Conservation (phyloP, 2,113 vertebrate species). For the Struthio camelus region DNA sequence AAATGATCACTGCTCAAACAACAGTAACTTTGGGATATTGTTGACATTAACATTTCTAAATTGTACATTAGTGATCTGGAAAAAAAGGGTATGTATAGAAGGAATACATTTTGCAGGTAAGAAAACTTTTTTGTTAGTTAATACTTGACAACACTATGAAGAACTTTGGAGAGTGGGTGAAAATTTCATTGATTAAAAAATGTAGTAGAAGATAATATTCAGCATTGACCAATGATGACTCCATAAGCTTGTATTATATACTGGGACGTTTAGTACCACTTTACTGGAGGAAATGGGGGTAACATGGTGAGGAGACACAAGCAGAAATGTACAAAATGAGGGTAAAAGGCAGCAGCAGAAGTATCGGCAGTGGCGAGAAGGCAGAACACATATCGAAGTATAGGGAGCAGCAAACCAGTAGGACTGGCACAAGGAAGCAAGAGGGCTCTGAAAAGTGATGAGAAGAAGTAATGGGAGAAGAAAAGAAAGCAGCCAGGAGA, state of each 20-base stretch:
- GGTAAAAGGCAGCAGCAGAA: neutral
- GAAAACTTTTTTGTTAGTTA: neutral
- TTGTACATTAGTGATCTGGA: neutral
- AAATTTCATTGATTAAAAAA: neutral
- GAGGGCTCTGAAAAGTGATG: neutral
- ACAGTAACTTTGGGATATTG: neutral
- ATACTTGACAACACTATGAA: neutral
- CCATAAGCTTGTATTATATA: neutral
- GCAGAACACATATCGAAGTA: neutral
- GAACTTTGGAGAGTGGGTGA: neutral
- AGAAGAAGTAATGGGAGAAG: neutral
- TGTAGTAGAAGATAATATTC: neutral
- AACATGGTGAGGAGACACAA: neutral
- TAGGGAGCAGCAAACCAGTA: neutral
- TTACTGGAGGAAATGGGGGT: neutral
- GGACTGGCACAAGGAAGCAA: neutral
- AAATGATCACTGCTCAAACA: neutral
- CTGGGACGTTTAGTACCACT: neutral
- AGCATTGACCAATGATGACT: neutral
- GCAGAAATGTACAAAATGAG: neutral
- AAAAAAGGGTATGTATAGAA: neutral
- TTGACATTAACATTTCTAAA: neutral
- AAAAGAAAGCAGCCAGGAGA: neutral
- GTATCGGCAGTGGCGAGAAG: neutral
- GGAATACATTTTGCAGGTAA: neutral